phyloP scores from a whole-genome alignment of 2,888 invertebrate genomes.

The Coenonympha glycerion region DNA sequence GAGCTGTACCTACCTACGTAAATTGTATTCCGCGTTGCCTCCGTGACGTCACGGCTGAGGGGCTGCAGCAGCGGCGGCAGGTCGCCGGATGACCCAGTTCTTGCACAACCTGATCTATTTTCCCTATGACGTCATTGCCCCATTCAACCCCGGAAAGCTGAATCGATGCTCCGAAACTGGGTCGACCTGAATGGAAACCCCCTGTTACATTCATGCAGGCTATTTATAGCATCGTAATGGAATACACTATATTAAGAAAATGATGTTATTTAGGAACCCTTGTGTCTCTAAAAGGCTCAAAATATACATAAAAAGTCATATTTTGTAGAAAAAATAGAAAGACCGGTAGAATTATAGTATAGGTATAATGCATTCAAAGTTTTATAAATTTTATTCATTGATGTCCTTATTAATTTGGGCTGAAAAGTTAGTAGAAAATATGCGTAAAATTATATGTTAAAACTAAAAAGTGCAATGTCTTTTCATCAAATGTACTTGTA shows the following conservation, averaged over 20 bases:
- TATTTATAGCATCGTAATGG: slow-evolving; percentile 51
- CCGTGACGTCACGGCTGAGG: slow-evolving; percentile 26
- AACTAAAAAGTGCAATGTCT: neutral
- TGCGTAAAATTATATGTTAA: too few species aligned
- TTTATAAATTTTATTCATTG: too few species aligned
- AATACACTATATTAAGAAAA: too few species aligned
- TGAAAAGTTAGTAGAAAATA: too few species aligned
- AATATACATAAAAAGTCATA: too few species aligned
- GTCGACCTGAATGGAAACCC: slow-evolving; percentile 64
- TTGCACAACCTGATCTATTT: slow-evolving; percentile 67
- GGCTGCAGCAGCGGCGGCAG: slow-evolving; percentile 31
- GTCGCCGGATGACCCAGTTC: slow-evolving; percentile 55
- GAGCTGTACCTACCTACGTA: too few species aligned
- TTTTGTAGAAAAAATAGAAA: too few species aligned
- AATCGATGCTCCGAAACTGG: slow-evolving; percentile 68
- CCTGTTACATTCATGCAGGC: slow-evolving; percentile 54
- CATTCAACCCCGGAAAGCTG: slow-evolving; percentile 65
- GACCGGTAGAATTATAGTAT: neutral
- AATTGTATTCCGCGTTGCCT: slow-evolving; percentile 25
- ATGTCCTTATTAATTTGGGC: too few species aligned
- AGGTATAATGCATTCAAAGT: too few species aligned
- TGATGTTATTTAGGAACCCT: too few species aligned
- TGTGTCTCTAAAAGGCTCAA: too few species aligned
- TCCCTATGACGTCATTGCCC: slow-evolving; percentile 64
- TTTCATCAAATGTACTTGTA: neutral